Percentiles rank a stretch among this genome's conserved stretches.
Evolutionary conservation across 1,140 invertebrate species (phyloP).

Genomic region (Plectus sambesii): DNA sequence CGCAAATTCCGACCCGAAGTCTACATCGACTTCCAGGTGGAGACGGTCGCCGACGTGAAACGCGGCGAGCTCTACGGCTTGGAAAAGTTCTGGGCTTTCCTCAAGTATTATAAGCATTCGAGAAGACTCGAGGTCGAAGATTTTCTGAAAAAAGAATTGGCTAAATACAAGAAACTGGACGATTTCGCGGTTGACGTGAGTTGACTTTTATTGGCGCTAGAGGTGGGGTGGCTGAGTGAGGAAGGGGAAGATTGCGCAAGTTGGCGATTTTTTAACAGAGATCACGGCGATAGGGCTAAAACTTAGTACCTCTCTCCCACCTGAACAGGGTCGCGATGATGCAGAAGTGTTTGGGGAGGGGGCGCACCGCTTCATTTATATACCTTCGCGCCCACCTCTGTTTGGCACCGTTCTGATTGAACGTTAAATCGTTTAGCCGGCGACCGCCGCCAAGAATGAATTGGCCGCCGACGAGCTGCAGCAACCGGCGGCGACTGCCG

Average conservation of each 20-base stretch:
- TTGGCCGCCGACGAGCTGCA: too few species aligned
- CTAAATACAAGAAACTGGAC: constrained; percentile 82
- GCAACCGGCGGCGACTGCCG: too few species aligned
- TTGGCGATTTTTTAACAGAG: too few species aligned
- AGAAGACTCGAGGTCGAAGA: constrained; percentile 64
- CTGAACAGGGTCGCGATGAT: too few species aligned
- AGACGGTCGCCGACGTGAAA: constrained; percentile 81
- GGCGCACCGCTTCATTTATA: too few species aligned
- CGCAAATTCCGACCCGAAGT: constrained; percentile 79
- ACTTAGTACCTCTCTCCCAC: too few species aligned
- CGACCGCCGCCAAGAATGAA: constrained; percentile 17
- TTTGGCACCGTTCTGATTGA: too few species aligned
- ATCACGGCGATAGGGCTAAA: too few species aligned
- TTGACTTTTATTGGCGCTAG: constrained; percentile 13
- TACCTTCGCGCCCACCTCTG: too few species aligned
- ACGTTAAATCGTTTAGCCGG: constrained; percentile 20
- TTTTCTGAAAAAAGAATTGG: constrained; percentile 64
- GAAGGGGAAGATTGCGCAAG: too few species aligned
- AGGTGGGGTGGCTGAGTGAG: too few species aligned
- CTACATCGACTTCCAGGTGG: constrained; percentile 86
- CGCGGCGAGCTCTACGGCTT: constrained; percentile 87
- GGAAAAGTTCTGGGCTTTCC: constrained; percentile 97
- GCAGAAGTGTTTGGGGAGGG: too few species aligned
- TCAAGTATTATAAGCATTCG: constrained; percentile 66
- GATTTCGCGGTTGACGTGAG: constrained; percentile 59